phyloP scores from a whole-genome alignment of 1,140 invertebrate genomes.

The Teleopsis dalmanni region DNA sequence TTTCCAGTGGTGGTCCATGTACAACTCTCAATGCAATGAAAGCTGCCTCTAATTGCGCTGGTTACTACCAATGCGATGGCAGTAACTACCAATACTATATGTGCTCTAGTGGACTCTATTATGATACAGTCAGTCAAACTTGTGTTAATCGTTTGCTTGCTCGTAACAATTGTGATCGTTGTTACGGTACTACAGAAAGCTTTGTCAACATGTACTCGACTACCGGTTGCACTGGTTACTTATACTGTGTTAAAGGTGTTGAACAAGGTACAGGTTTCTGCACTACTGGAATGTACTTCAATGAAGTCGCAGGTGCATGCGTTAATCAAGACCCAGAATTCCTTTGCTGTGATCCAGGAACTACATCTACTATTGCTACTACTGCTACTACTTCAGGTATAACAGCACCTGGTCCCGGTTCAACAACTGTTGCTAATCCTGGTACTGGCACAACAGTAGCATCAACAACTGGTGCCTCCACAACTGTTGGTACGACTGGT shows the following conservation, averaged over 20 bases:
- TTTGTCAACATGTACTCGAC: slow-evolving; percentile 23
- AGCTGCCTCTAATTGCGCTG: slow-evolving; percentile 17
- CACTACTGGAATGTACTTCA: slow-evolving; percentile 14
- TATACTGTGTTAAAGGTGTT: slow-evolving; percentile 20
- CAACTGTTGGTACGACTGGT: neutral
- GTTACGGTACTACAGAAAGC: slow-evolving; percentile 13
- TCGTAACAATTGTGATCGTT: slow-evolving; percentile 23
- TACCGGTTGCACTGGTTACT: slow-evolving; percentile 16
- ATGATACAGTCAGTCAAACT: slow-evolving; percentile 11
- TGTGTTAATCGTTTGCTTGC: slow-evolving; percentile 19
- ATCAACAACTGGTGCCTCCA: neutral
- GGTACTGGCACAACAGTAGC: neutral
- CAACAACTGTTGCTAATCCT: neutral
- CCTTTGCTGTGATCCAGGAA: neutral
- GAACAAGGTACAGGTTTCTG: slow-evolving; percentile 12
- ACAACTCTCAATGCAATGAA: neutral
- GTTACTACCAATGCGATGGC: slow-evolving; percentile 19
- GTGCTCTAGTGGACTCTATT: slow-evolving; percentile 14
- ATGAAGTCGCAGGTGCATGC: slow-evolving; percentile 14
- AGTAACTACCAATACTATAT: neutral
- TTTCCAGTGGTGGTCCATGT: slow-evolving; percentile 7
- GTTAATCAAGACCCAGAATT: neutral
- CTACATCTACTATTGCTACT: neutral
- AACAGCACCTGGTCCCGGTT: neutral
- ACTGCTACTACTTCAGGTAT: neutral